Evolutionary conservation across 2,888 invertebrate species (phyloP).

Genomic region (Nasonia oneida): DNA sequence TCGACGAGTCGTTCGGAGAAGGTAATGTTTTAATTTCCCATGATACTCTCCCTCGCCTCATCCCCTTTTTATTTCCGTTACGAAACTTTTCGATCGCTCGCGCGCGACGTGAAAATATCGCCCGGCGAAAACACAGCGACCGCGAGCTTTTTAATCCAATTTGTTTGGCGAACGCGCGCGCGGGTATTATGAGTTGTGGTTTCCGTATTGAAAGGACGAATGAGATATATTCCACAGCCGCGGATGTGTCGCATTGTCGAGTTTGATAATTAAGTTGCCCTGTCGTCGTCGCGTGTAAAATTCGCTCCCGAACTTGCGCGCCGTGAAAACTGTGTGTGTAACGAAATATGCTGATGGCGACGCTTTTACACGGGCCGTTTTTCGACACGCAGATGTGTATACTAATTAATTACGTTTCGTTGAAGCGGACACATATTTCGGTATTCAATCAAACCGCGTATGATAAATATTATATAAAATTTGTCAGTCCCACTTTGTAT

Average conservation of each 20-base stretch:
- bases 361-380: constrained; percentile 26
- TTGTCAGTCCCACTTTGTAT: constrained; percentile 18
- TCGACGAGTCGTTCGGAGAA: constrained; percentile 24
- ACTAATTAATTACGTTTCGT: constrained; percentile 33
- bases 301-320: neutral
- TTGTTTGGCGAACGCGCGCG: constrained; percentile 29
- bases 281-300: neutral
- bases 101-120: neutral
- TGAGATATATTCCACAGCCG: neutral
- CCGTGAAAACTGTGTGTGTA: neutral
- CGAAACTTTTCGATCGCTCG: constrained; percentile 42
- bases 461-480: neutral
- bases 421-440: neutral
- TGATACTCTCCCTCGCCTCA: constrained; percentile 53
- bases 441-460: neutral
- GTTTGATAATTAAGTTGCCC: constrained; percentile 44
- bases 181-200: neutral
- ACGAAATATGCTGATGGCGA: neutral
- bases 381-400: neutral
- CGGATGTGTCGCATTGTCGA: constrained; percentile 7
- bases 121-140: neutral
- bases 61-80: constrained; percentile 10
- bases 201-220: constrained; percentile 44
- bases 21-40: constrained; percentile 70
- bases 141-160: constrained; percentile 66